phyloP scores from a whole-genome alignment of 1,140 invertebrate species.

The Ganaspis sp. region DNA sequence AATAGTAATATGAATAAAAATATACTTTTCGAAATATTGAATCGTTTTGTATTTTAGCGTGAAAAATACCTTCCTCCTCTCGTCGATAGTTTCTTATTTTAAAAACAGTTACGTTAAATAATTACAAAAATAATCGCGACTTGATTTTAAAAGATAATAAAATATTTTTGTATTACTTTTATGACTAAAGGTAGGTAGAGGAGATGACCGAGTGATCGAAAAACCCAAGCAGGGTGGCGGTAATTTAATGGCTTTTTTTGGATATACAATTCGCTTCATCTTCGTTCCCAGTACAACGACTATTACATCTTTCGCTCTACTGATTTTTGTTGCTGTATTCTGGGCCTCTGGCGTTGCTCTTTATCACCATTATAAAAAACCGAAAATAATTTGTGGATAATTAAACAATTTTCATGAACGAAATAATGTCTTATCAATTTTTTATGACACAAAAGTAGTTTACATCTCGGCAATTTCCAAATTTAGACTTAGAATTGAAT shows the following conservation, averaged over 20 bases:
- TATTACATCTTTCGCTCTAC: conserved; percentile 56
- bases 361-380: conserved; percentile 45
- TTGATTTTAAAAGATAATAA: not conserved
- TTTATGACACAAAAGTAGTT: too few relatives aligned
- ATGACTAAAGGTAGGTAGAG: conserved; percentile 13
- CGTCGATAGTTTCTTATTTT: too few relatives aligned
- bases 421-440: conserved; percentile 34
- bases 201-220: not conserved
- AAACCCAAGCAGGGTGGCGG: conserved; percentile 27
- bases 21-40: too few relatives aligned
- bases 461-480: too few relatives aligned
- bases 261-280: conserved; percentile 47
- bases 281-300: conserved; percentile 51
- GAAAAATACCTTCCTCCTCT: too few relatives aligned
- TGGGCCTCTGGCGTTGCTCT: conserved; percentile 50
- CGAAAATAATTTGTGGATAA: conserved; percentile 29
- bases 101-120: too few relatives aligned
- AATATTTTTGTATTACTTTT: not conserved
- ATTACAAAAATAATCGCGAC: too few relatives aligned
- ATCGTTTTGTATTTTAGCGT: too few relatives aligned
- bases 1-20: too few relatives aligned
- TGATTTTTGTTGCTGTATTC: conserved; percentile 56
- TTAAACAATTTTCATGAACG: conserved; percentile 26
- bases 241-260: conserved; percentile 47
- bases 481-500: too few relatives aligned